phyloP scores from a whole-genome alignment of 2,797 vertebrate species.

The Manis pentadactyla region DNA sequence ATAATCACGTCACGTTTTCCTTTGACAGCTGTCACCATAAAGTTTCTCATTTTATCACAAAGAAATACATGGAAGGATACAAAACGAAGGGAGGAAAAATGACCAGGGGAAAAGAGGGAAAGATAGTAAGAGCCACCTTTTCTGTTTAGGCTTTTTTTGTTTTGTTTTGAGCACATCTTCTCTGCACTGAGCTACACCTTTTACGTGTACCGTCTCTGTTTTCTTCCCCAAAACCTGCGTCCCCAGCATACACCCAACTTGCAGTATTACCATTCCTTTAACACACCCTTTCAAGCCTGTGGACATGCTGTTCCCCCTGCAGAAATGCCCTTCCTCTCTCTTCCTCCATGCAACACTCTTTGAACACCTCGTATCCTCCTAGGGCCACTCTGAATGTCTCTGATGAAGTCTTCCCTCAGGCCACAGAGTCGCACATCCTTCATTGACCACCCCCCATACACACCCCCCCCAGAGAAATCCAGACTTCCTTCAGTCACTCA shows the following conservation, averaged over 20 bases:
- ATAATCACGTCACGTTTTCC: neutral
- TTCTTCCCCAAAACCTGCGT: neutral
- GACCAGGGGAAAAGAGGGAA: neutral
- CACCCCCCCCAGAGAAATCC: neutral
- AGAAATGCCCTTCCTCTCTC: neutral
- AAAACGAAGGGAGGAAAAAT: neutral
- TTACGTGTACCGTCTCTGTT: accelerated
- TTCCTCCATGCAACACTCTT: neutral
- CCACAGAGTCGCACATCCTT: neutral
- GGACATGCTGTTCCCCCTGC: neutral
- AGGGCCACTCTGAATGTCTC: neutral
- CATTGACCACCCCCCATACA: neutral
- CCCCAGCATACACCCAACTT: neutral
- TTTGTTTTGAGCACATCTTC: neutral
- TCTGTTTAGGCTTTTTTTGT: no score
- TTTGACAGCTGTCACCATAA: neutral
- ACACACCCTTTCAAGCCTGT: neutral
- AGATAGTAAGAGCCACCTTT: neutral
- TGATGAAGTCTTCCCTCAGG: neutral
- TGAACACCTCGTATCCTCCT: neutral
- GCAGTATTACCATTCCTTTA: neutral
- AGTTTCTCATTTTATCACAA: neutral
- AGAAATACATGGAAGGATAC: neutral
- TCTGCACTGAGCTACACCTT: neutral
- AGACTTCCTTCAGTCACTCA: neutral